These are phyloP conservation scores for Larimichthys polyactis DNA, from an alignment of 2,113 vertebrate species.

Conservation along the genomic window DNA sequence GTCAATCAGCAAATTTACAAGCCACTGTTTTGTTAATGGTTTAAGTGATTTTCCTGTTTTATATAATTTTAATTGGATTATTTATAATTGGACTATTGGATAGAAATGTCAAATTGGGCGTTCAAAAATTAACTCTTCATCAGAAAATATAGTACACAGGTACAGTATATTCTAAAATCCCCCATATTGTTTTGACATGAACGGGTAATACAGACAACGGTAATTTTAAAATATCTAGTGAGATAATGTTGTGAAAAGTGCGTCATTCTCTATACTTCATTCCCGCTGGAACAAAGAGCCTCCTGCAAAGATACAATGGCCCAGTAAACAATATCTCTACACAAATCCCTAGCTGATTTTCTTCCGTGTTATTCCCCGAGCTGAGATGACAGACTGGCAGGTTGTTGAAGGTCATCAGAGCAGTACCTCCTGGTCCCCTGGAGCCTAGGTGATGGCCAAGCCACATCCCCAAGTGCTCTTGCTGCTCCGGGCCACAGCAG, in stretches of 20 bases:
- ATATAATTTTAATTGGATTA: background rate
- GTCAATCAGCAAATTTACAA: background rate
- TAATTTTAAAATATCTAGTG: conserved; percentile 37
- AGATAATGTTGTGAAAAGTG: conserved; percentile 33
- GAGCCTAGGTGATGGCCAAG: conserved; percentile 77
- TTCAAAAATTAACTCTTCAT: background rate
- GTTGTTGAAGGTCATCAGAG: conserved; percentile 80
- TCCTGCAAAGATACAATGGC: conserved; percentile 59
- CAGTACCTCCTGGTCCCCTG: conserved; percentile 67
- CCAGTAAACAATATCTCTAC: conserved; percentile 67
- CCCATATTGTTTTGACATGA: background rate
- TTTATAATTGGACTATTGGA: no score
- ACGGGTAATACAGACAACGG: background rate
- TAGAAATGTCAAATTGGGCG: background rate
- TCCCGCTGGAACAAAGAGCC: conserved; percentile 57
- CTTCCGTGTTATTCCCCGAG: conserved; percentile 66
- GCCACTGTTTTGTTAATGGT: background rate
- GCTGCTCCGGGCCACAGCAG: conserved; percentile 74
- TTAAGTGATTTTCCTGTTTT: background rate
- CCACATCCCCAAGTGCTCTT: conserved; percentile 72
- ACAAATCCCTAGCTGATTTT: conserved; percentile 64
- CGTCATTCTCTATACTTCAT: conserved; percentile 34
- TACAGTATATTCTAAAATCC: background rate
- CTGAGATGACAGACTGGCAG: conserved; percentile 80
- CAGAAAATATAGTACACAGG: conserved; percentile 23